Conservation (phyloP, 2,797 vertebrate species). For the Acestrorhynchus altus region DNA sequence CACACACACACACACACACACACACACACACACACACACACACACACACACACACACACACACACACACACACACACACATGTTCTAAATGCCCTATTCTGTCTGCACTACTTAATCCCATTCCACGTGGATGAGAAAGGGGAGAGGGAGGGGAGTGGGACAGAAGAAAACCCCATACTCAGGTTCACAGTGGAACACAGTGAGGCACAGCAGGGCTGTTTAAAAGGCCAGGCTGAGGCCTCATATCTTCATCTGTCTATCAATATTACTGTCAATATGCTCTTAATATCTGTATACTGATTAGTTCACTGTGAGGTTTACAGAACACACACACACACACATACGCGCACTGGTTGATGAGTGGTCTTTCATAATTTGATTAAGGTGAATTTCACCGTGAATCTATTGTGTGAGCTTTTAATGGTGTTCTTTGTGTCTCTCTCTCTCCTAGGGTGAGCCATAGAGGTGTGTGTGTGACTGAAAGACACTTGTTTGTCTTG, state of each 20-base stretch:
- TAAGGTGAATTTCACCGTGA: not conserved
- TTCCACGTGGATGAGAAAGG: conserved; percentile 34
- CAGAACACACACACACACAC: not conserved
- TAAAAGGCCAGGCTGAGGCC: not conserved
- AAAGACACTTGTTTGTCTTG: conserved; percentile 18
- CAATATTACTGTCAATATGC: not conserved
- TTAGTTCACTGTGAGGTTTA: not conserved
- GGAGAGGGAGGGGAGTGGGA: conserved; percentile 10
- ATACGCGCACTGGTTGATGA: not conserved
- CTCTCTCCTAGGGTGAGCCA: conserved; percentile 61
- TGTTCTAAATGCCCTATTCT: not conserved
- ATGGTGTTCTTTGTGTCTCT: conserved; percentile 3
- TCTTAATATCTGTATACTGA: not conserved
- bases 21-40: not conserved
- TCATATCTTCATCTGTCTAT: not conserved
- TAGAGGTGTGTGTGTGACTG: conserved; percentile 55
- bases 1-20: conserved; percentile 1
- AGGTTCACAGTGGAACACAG: not conserved
- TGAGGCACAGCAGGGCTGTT: not conserved
- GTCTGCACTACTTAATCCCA: conserved; percentile 48
- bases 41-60: not conserved
- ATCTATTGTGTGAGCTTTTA: not conserved
- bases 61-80: not conserved
- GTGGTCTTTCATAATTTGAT: not conserved
- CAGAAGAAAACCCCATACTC: not conserved